Evolutionary conservation across 1,140 invertebrate species (phyloP), one percentile per base, ranked within the genome.

Genomic region (Nasonia longicornis): DNA sequence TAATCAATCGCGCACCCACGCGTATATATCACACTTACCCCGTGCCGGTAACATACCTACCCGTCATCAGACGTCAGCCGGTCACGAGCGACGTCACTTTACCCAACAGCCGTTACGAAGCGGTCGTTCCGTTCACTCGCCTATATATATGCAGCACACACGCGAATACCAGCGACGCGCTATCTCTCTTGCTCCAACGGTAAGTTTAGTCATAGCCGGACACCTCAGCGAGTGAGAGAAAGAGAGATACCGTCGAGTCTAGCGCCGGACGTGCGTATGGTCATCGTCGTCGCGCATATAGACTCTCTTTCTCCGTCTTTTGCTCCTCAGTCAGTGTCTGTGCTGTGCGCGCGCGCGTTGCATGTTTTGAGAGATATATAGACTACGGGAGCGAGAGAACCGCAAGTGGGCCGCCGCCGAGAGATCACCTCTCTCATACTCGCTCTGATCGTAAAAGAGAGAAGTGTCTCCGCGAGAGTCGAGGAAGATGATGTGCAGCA

Each of bases 401-500:
- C 20, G 63, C 63, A 26, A 66, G 63, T 66, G 64, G 64, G 4
- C 63, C 63, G n/a, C 31, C 31, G 31, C 31, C 31, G 31, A 35
- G 31, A 26, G 63, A 64, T 64, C n/a, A 8, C 16, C 63, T 11
- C 63, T 26, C n/a, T 26, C 20, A 8, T 16, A 10, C 45, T 48
- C 45, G 8, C 42, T 48, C 4, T 48, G 45, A 12, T 48, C 45
- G 45, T 26, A 26, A 48, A 14, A 67, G 6, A 45, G n/a, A 22
- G 76, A 22, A 42, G 38, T 42, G 38, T 42, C 38, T 42, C 10
- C 6, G 12, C 6, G 12, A 52, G 45, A 52, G 48, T 52, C 2
- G 16, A 74, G 29, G 38, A 84, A 82, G 84, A 84, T 84, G 83
- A 85, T 84, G 84, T 85, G 79, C 84, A 77, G 42, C 75, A 75